Base-by-base conservation (phyloP, 2,797 vertebrate genomes). In the Crenichthys baileyi region DNA sequence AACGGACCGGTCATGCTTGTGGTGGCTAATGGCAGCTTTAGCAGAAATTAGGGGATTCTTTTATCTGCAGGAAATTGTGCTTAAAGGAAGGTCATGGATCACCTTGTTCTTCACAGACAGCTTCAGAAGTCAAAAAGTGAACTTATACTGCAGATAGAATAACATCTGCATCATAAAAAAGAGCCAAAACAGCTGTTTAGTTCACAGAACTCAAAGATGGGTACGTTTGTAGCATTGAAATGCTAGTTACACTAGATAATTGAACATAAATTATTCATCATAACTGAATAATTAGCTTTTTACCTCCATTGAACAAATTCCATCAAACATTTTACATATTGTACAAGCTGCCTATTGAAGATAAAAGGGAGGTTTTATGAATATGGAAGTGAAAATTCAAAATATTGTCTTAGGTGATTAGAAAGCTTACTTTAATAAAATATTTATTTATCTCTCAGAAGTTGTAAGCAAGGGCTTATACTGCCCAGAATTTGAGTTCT, bases 61-160 rank as follows among this genome's bases (percentile, higher is more conserved):
- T 93, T 93, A 91, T 89, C 85, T 72, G 91, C 94, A 95, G 94
- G 95, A 96, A 95, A 95, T 95, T 94, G 93, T 94, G 83, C 91
- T 94, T 94, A 93, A 94, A 92, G 92, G 90, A 82, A 31, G 94
- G 92, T 94, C 93, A 94, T 85, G 91, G 93, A 93, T 95, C 93
- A 91, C 80, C 83, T 82, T 80, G 85, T 84, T 91, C 90, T 90
- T 94, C 90, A 86, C 84, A 89, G 83, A 81, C 83, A 61, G 84
- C 86, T 84, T 93, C 89, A 90, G 89, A 91, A 87, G 88, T 86
- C 90, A 61, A 75, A 73, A 92, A 67, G 18, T 67, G 31, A 67
- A 93, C 88, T 86, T 91, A 72, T 88, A 83, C 82, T 63, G 82
- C 48, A 61, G 80, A 83, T 78, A 80, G 90, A 89, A 81, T 85